A percentile compares a stretch with the other conserved stretches of the same genome.
phyloP scores from a whole-genome alignment of 35 echinoderm and acorn worm genomes.

The Acanthaster planci region DNA sequence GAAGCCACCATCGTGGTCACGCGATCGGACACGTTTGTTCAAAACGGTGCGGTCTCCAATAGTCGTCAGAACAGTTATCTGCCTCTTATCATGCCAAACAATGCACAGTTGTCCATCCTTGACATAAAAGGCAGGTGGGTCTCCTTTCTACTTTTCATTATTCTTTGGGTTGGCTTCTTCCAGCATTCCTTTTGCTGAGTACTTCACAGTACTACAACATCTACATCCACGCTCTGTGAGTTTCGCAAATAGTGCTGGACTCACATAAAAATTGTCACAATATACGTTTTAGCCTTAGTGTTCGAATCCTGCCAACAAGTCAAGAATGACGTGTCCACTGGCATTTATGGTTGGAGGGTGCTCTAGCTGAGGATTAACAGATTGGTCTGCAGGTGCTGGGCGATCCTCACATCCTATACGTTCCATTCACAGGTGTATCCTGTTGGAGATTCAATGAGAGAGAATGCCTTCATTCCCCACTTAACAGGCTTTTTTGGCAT shows the following conservation, averaged over 20 bases:
- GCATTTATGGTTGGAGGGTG: background rate
- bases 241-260: background rate
- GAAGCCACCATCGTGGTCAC: no score
- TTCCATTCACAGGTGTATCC: background rate
- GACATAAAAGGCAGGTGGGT: no score
- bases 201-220: background rate
- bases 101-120: no score
- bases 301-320: background rate
- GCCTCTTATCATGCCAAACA: no score
- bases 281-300: background rate
- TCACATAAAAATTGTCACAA: background rate
- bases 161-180: background rate
- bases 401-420: background rate
- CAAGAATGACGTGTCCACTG: background rate
- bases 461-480: constrained; percentile 14
- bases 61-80: no score
- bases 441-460: background rate
- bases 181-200: background rate
- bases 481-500: constrained; percentile 12
- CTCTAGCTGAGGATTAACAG: background rate
- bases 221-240: background rate
- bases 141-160: background rate
- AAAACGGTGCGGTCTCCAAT: no score
- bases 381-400: background rate
- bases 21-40: no score